Conservation (phyloP, 2,888 invertebrate species). For the Hedychridium roseum region DNA sequence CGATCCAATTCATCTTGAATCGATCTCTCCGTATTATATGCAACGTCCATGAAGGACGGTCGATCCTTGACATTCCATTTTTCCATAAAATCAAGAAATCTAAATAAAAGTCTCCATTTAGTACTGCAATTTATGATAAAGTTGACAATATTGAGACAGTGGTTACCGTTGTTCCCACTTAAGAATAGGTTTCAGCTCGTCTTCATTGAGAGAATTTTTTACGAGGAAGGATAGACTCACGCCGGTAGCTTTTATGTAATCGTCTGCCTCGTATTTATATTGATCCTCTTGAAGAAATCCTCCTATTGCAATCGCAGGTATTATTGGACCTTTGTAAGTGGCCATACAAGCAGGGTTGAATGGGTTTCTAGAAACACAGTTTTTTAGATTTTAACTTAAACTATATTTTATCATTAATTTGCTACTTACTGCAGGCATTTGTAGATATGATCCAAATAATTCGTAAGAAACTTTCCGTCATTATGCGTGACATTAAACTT, state of each 20-base stretch:
- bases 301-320: slow-evolving; percentile 85
- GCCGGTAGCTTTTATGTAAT: slow-evolving; percentile 71
- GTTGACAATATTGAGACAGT: not conserved
- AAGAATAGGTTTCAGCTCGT: slow-evolving; percentile 69
- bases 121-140: not conserved
- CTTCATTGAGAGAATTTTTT: slow-evolving; percentile 72
- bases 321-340: slow-evolving; percentile 87
- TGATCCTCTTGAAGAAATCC: slow-evolving; percentile 71
- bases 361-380: slow-evolving; percentile 63
- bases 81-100: slow-evolving; percentile 73
- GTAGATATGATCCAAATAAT: slow-evolving; percentile 68
- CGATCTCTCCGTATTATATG: slow-evolving; percentile 83
- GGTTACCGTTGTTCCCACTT: slow-evolving; percentile 77
- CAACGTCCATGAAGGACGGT: slow-evolving; percentile 73
- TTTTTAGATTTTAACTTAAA: not conserved
- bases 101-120: no score
- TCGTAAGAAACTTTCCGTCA: slow-evolving; percentile 32
- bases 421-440: slow-evolving; percentile 65
- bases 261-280: slow-evolving; percentile 64
- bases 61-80: slow-evolving; percentile 66
- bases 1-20: slow-evolving; percentile 91
- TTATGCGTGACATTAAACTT: slow-evolving; percentile 61
- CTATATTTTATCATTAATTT: no score
- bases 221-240: slow-evolving; percentile 83
- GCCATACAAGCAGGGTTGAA: slow-evolving; percentile 76